These are phyloP conservation scores for Pithys albifrons DNA, from an alignment of 2,113 vertebrate species.

Conservation along the genomic window DNA sequence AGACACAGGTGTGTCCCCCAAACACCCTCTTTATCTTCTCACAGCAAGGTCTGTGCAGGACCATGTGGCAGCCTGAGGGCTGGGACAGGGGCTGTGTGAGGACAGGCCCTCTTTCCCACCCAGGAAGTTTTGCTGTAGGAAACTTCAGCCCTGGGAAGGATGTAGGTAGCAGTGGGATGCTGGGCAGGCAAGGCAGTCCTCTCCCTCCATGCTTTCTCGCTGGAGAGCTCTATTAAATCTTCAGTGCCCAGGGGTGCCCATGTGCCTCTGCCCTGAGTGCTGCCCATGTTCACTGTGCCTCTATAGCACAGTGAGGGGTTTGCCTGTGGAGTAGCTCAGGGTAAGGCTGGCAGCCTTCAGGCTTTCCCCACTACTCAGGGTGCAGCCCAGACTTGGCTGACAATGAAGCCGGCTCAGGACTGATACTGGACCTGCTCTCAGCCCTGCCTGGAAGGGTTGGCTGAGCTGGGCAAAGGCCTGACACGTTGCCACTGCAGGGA, in stretches of 20 bases:
- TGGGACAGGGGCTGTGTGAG: not conserved
- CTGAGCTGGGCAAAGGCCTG: not conserved
- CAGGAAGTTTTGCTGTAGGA: not conserved
- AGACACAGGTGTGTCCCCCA: accelerated
- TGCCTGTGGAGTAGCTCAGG: not conserved
- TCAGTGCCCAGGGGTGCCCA: not conserved
- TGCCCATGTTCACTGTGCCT: not conserved
- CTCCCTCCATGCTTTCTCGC: not conserved
- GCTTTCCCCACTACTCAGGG: not conserved
- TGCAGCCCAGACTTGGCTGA: not conserved
- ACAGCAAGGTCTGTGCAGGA: not conserved
- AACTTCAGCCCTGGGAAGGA: not conserved
- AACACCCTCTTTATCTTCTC: not conserved
- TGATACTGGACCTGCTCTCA: not conserved
- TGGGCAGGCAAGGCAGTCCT: not conserved
- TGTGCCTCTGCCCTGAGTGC: not conserved
- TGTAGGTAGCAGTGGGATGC: not conserved
- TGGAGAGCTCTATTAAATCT: not conserved
- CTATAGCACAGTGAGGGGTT: not conserved
- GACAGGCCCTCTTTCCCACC: not conserved
- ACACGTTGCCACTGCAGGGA: accelerated
- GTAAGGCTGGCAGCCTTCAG: not conserved
- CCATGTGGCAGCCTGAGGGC: not conserved
- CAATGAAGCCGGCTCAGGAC: not conserved
- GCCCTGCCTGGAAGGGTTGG: not conserved